Evolutionary conservation across 92 coral and sea anemone genomes (phyloP).

Genomic region (Zoanthus sociatus): DNA sequence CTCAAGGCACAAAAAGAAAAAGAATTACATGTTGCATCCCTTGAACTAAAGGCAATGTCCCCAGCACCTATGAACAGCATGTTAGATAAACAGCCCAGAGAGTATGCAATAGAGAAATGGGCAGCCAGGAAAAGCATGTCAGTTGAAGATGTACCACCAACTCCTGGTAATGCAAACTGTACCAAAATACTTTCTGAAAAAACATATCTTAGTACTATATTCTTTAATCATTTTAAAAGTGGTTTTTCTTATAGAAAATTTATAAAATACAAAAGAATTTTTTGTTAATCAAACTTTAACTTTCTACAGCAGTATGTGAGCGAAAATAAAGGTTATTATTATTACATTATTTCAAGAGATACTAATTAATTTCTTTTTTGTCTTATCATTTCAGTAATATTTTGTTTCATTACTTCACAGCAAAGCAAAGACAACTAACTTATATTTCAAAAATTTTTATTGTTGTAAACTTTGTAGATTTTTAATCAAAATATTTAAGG

Average conservation of each 20-base stretch:
- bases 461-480: too few species aligned
- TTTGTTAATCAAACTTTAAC: conserved; percentile 18
- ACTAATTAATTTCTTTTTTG: not conserved
- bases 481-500: too few species aligned
- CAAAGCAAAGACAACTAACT: too few species aligned
- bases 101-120: conserved; percentile 1
- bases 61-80: conserved; percentile 1
- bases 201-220: not conserved
- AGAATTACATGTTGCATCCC: too few species aligned
- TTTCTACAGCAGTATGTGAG: not conserved
- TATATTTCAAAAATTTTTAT: too few species aligned
- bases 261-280: not conserved
- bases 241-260: conserved; percentile 10
- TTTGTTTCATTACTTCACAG: too few species aligned
- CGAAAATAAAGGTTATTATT: not conserved
- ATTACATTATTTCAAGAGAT: conserved; percentile 4
- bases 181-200: conserved; percentile 1
- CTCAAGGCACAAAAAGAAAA: too few species aligned
- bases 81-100: not conserved
- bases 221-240: not conserved
- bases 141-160: conserved; percentile 6
- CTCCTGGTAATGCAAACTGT: conserved; percentile 2
- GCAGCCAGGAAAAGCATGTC: conserved; percentile 9
- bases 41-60: not conserved
- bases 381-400: too few species aligned